Evolutionary conservation across 1,140 invertebrate genomes (phyloP).

Genomic region (Seison nebaliae): DNA sequence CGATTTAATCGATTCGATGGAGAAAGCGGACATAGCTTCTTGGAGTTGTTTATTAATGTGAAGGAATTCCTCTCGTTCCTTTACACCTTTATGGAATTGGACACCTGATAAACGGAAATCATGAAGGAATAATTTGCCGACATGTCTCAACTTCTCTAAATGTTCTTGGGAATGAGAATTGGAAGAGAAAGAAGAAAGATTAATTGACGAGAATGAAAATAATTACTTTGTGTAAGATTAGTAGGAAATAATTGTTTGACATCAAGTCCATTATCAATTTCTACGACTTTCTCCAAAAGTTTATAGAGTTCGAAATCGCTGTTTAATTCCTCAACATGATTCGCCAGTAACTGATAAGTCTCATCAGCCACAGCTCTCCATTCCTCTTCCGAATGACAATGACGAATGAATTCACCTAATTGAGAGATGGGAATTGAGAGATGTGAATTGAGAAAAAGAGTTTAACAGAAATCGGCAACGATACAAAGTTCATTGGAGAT

Average conservation of each 20-base stretch:
- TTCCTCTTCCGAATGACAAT: slow-evolving; percentile 50
- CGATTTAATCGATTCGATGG: no score
- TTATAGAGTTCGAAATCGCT: slow-evolving; percentile 53
- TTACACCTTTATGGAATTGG: neutral
- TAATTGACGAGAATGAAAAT: slow-evolving; percentile 50
- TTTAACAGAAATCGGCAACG: slow-evolving; percentile 76
- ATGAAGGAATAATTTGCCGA: slow-evolving; percentile 3
- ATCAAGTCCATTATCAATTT: slow-evolving; percentile 54
- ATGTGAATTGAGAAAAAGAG: no score
- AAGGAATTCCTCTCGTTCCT: neutral
- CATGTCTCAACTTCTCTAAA: no score
- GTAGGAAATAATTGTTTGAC: slow-evolving; percentile 66
- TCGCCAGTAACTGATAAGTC: slow-evolving; percentile 54
- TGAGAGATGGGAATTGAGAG: no score
- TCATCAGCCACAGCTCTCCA: slow-evolving; percentile 45
- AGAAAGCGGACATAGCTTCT: no score
- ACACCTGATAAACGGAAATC: slow-evolving; percentile 8
- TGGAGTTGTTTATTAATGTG: neutral
- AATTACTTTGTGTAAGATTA: slow-evolving; percentile 87
- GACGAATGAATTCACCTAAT: slow-evolving; percentile 72
- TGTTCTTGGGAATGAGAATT: no score
- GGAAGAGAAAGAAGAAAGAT: no score
- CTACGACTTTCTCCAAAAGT: slow-evolving; percentile 32
- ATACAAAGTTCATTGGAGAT: slow-evolving; percentile 66
- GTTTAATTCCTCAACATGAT: slow-evolving; percentile 50